These are phyloP conservation scores for Oreotrochilus melanogaster DNA, from an alignment of 2,113 vertebrate species.

Conservation along the genomic window DNA sequence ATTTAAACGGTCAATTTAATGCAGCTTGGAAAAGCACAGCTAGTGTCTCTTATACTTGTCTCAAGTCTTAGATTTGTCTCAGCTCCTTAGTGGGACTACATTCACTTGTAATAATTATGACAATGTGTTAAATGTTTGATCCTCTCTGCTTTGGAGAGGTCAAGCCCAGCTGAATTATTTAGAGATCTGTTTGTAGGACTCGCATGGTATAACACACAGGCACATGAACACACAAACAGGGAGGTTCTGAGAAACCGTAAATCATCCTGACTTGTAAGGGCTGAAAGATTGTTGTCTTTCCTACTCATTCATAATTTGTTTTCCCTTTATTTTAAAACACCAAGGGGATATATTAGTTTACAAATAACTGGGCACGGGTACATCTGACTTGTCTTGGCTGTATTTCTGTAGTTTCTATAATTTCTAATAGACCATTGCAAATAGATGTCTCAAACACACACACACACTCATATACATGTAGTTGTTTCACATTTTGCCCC, in stretches of 20 bases:
- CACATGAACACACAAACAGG: background rate
- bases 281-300: background rate
- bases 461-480: background rate
- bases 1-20: slow-evolving; percentile 57
- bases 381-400: background rate
- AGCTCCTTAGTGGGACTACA: background rate
- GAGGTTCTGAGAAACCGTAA: background rate
- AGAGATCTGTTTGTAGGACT: background rate
- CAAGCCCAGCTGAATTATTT: background rate
- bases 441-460: background rate
- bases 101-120: slow-evolving; percentile 1
- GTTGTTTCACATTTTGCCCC: background rate
- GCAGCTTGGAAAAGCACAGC: slow-evolving; percentile 11
- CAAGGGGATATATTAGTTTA: background rate
- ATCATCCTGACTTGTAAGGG: background rate
- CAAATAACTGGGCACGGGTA: background rate
- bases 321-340: background rate
- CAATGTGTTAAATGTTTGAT: slow-evolving; percentile 1
- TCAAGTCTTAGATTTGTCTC: background rate
- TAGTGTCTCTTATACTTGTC: background rate
- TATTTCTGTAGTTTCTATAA: background rate
- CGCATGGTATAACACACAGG: background rate
- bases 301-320: background rate
- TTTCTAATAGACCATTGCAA: background rate
- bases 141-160: background rate